Conservation (phyloP, 2,888 invertebrate genomes). For the Nipponacmea schrenckii region DNA sequence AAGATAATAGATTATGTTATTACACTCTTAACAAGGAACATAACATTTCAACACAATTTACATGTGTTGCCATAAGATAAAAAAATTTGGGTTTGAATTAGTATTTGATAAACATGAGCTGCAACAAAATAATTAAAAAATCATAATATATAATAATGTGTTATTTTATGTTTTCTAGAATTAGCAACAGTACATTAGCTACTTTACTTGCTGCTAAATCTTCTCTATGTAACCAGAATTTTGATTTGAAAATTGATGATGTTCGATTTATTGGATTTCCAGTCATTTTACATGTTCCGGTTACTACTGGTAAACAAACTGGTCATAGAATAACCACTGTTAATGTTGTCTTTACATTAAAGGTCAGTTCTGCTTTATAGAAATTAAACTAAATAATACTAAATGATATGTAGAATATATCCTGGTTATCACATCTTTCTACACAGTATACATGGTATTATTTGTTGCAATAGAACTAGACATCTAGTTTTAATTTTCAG, state of each 20-base stretch:
- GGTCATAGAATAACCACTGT: slow-evolving; percentile 78
- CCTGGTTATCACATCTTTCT: too few relatives aligned
- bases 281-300: slow-evolving; percentile 69
- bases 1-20: too few relatives aligned
- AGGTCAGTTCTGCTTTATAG: slow-evolving; percentile 49
- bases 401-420: too few relatives aligned
- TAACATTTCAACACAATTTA: too few relatives aligned
- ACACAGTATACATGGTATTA: too few relatives aligned
- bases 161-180: slow-evolving; percentile 36
- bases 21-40: too few relatives aligned
- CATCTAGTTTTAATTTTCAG: not conserved
- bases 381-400: too few relatives aligned
- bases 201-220: slow-evolving; percentile 76
- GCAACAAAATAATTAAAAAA: too few relatives aligned
- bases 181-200: slow-evolving; percentile 50
- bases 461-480: not conserved
- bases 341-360: slow-evolving; percentile 74
- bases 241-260: slow-evolving; percentile 95
- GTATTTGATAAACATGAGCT: too few relatives aligned
- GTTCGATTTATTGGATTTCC: slow-evolving; percentile 96
- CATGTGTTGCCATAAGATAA: too few relatives aligned
- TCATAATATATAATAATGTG: too few relatives aligned
- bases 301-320: slow-evolving; percentile 35
- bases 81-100: too few relatives aligned
- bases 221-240: slow-evolving; percentile 88